Conservation (phyloP, 2,113 vertebrate species). For the Larimichthys crocea region DNA sequence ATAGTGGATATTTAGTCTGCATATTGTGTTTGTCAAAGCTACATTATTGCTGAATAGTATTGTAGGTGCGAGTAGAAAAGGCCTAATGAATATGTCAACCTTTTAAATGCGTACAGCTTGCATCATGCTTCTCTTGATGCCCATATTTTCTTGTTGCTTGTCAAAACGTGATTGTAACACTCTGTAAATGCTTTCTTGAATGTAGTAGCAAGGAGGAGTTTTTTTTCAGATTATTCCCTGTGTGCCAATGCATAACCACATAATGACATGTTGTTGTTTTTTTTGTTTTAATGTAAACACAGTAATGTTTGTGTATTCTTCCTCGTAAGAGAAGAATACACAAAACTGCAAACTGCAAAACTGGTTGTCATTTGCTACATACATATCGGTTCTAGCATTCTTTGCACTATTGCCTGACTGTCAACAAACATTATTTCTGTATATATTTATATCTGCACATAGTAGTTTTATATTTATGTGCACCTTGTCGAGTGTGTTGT, state of each 20-base stretch:
- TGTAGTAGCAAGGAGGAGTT: not conserved
- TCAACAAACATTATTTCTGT: no score
- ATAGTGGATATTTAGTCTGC: conserved; percentile 10
- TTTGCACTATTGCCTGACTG: no score
- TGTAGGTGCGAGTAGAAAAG: not conserved
- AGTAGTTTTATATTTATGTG: no score
- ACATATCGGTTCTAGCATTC: no score
- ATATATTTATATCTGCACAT: no score
- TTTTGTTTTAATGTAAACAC: not conserved
- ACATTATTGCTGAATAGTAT: conserved; percentile 17
- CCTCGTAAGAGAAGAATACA: no score
- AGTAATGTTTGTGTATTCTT: no score
- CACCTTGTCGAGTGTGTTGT: no score
- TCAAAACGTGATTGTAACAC: conserved; percentile 2
- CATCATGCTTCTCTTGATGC: conserved; percentile 13
- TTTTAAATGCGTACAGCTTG: conserved; percentile 27
- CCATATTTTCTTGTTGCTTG: conserved; percentile 13
- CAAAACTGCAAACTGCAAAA: no score
- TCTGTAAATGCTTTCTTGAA: not conserved
- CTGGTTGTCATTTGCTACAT: no score
- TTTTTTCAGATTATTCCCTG: not conserved
- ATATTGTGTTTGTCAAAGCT: conserved; percentile 30
- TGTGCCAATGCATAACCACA: not conserved
- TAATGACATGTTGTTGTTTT: not conserved
- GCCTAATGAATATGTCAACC: conserved; percentile 29